These are phyloP conservation scores for Chorisops tibialis DNA, from an alignment of 2,888 invertebrate genomes.

Conservation along the genomic window DNA sequence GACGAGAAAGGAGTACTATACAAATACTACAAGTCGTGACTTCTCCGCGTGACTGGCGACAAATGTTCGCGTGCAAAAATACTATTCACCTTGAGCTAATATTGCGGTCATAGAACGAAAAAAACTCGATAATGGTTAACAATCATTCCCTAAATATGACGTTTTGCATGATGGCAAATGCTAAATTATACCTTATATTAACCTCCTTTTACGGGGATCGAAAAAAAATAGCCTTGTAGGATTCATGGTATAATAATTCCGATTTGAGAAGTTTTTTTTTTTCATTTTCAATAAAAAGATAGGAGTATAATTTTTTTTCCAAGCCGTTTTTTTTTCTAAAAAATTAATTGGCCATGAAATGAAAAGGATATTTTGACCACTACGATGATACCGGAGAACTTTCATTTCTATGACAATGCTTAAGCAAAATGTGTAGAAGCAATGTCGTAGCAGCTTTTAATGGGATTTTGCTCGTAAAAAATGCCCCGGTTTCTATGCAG, in stretches of 20 bases:
- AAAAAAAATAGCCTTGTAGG: neutral
- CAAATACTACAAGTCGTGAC: no score
- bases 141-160: slow-evolving; percentile 8
- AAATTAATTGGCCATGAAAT: slow-evolving; percentile 19
- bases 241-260: neutral
- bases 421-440: neutral
- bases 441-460: neutral
- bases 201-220: neutral
- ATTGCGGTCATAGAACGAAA: neutral
- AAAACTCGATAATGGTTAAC: neutral
- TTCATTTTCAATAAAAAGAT: neutral
- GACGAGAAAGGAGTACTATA: no score
- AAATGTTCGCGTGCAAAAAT: slow-evolving; percentile 5
- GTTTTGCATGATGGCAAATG: neutral
- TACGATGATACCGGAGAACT: neutral
- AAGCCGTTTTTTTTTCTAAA: slow-evolving; percentile 8
- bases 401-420: neutral
- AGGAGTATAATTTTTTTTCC: neutral
- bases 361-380: neutral
- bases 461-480: neutral
- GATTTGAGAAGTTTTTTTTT: neutral
- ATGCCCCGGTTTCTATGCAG: neutral
- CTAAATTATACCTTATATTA: no score
- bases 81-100: slow-evolving; percentile 14
- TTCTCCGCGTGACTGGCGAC: no score